Base-by-base conservation (phyloP, 2,797 vertebrate species). In the Vespertilio murinus region DNA sequence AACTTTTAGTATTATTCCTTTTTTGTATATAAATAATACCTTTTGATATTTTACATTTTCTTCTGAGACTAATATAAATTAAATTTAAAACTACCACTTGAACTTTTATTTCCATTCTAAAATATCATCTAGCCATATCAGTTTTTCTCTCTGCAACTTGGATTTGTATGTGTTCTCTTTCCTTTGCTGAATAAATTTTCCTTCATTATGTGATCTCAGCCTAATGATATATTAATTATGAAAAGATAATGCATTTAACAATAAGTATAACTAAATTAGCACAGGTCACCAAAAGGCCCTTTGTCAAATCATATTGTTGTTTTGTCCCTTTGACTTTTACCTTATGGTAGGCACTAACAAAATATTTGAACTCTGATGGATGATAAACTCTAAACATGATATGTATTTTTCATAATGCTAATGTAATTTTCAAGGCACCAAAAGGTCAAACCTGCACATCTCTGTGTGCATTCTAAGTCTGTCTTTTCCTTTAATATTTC, bases 381-480 rank as follows among this genome's bases (percentile, higher is more conserved):
- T 98, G 98, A 97, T 98, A 97, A 98, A 98, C 96, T 98, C 97
- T 97, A 98, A 98, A 97, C 97, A 97, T 98, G 98, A 98, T 97
- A 98, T 98, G 97, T 98, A 98, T 98, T 98, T 98, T 98, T 98
- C 97, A 98, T 98, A 98, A 98, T 98, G 97, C 97, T 98, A 98
- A 98, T 98, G 97, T 98, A 98, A 98, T 98, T 98, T 98, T 97
- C 97, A 97, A 98, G 98, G 97, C 98, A 97, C 97, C 97, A 97
- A 98, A 98, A 98, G 98, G 98, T 98, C 98, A 98, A 96, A 97
- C 97, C 97, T 95, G 94, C 97, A 96, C 81, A 77, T 98, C 97
- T 98, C 96, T 97, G 56, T 98, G 97, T 98, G 97, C 97, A 98
- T 98, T 98, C 98, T 98, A 98, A 98, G 97, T 97, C 98, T 98